Percentiles rank a stretch among this genome's conserved stretches.
phyloP scores from a whole-genome alignment of 1,140 invertebrate genomes.

The Trichonephila clavipes region DNA sequence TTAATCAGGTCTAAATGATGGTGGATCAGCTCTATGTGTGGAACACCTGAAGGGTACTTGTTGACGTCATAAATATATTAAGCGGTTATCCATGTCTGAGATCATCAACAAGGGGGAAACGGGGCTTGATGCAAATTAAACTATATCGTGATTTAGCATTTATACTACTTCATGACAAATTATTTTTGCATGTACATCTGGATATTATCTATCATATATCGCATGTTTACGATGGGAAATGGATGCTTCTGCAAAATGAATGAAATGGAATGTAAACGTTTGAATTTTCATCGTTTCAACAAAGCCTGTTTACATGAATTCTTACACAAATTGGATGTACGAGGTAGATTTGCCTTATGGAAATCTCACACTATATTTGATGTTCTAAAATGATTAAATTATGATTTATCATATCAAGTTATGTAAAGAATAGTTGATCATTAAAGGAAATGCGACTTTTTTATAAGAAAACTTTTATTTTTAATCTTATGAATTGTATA shows the following conservation, averaged over 20 bases:
- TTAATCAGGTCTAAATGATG: slow-evolving; percentile 74
- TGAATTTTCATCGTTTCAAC: not conserved
- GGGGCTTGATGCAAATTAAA: slow-evolving; percentile 54
- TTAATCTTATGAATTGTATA: not conserved
- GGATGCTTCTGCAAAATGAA: not conserved
- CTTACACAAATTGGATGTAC: not conserved
- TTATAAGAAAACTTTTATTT: not conserved
- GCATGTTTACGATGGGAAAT: slow-evolving; percentile 14
- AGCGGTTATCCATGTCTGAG: slow-evolving; percentile 66
- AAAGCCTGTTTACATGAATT: not conserved
- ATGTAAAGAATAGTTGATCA: not conserved
- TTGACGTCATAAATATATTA: slow-evolving; percentile 75
- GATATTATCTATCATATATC: slow-evolving; percentile 5
- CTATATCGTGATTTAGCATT: slow-evolving; percentile 21
- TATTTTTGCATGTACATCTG: slow-evolving; percentile 38
- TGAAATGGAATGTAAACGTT: not conserved
- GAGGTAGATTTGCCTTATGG: not conserved
- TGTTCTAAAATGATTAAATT: not conserved
- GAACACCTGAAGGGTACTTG: slow-evolving; percentile 66
- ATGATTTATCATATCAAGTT: not conserved
- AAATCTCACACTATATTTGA: not conserved
- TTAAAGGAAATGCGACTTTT: not conserved
- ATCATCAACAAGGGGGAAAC: slow-evolving; percentile 17
- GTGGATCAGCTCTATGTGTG: slow-evolving; percentile 66
- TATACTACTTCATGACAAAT: slow-evolving; percentile 37